phyloP scores from a whole-genome alignment of 1,140 invertebrate genomes.

The Branchinecta lynchi region DNA sequence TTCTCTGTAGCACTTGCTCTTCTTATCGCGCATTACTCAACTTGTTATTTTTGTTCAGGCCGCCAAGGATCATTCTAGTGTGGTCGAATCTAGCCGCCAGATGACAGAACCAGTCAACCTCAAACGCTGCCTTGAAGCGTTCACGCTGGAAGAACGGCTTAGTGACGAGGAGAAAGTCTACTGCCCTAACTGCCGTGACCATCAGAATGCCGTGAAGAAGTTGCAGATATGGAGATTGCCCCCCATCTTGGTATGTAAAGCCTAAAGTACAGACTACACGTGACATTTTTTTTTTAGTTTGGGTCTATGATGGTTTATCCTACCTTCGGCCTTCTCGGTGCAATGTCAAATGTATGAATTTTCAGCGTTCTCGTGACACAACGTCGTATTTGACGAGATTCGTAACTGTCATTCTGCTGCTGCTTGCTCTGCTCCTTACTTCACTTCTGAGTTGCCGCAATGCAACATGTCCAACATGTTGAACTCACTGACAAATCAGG shows the following conservation, averaged over 20 bases:
- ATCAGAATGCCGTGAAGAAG: constrained; percentile 69
- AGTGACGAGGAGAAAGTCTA: constrained; percentile 59
- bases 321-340: no score
- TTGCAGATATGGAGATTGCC: constrained; percentile 76
- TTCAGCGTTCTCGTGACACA: no score
- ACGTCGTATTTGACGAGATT: no score
- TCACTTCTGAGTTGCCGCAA: no score
- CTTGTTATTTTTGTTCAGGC: constrained; percentile 33
- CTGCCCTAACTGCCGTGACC: constrained; percentile 61
- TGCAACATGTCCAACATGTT: no score
- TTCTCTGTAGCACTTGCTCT: constrained; percentile 18
- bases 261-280: no score
- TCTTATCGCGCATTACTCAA: background rate
- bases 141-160: constrained; percentile 66
- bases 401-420: no score
- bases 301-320: no score
- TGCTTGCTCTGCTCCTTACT: no score
- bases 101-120: constrained; percentile 63
- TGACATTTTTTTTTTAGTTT: no score
- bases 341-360: no score
- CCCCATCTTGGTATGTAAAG: constrained; percentile 52
- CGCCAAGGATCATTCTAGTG: constrained; percentile 52
- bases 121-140: constrained; percentile 58
- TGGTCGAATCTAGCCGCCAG: constrained; percentile 44
- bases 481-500: no score